Base-by-base conservation (phyloP, 2,888 invertebrate genomes). In the Nymphalis urticae region DNA sequence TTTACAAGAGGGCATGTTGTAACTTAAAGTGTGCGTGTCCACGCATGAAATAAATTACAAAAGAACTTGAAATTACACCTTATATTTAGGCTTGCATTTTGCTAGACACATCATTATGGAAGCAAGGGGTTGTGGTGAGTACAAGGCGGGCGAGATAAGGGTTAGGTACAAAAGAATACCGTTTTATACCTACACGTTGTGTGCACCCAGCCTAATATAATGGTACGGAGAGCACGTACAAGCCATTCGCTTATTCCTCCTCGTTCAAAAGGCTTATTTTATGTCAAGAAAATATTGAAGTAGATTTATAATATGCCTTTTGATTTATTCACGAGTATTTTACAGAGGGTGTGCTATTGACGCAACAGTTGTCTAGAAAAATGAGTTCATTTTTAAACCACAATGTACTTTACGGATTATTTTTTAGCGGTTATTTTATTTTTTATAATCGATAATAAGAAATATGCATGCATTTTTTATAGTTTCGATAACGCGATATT, bases 61-160 rank as follows among this genome's bases (percentile, higher is more conserved):
- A 54, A 54, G 27, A 58, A 62, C 36, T 56, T 85, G 84, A 89
- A 85, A 86, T 85, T 83, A 83, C 82, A 83, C 74, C 78, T 82
- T 76, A 80, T 73, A 76, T 78, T 78, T 78, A 81, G 77, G 75
- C 78, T 79, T 83, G 86, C 85, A 86, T 88, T 87, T 89, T 89
- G 80, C 82, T 86, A 89, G 92, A 85, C 88, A 88, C 89, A 87
- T 92, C 91, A 91, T 92, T 92, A 92, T 83, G 54, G 54, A 56
- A 83, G 81, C 83, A 82, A 81, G 84, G 82, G 79, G 83, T 79
- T 82, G 82, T 82, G 77, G 82, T 81, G 82, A 77, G 76, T 72
- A 78, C 73, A 76, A 74, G 70, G 75, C 75, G 76, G 75, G 78
- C 67, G 75, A 76, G 75, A 72, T 75, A 76, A 77, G 77, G 74